phyloP scores from a whole-genome alignment of 2,113 vertebrate genomes.

The Nyctereutes procyonoides region DNA sequence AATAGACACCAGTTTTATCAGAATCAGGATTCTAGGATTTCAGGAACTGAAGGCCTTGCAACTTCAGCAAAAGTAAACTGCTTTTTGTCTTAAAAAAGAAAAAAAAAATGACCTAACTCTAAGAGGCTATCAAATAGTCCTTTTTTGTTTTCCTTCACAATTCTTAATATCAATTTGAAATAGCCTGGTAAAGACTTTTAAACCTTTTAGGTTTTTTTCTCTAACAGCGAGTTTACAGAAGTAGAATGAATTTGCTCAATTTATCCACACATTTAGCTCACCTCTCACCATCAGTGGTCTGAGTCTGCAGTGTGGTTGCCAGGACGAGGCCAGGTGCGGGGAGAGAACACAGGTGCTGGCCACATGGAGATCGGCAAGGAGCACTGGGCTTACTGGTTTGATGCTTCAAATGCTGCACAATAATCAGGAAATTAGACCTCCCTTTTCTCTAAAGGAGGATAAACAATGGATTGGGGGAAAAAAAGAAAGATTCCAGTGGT shows the following conservation, averaged over 20 bases:
- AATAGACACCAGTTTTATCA: neutral
- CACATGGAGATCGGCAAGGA: neutral
- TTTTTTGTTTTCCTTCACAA: neutral
- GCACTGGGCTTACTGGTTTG: neutral
- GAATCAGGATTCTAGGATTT: neutral
- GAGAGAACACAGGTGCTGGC: neutral
- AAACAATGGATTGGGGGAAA: neutral
- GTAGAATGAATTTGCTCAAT: neutral
- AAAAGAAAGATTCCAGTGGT: neutral
- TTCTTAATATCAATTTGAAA: neutral
- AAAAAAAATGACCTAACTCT: neutral
- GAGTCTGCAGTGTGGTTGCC: neutral
- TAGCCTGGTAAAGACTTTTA: neutral
- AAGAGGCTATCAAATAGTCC: neutral
- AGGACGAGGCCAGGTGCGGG: neutral
- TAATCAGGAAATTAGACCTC: slow-evolving; percentile 67
- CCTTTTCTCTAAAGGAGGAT: neutral
- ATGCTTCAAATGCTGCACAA: neutral
- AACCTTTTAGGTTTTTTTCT: neutral
- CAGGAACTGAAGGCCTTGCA: neutral
- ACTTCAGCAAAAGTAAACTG: neutral
- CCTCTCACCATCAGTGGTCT: neutral
- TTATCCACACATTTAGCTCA: neutral
- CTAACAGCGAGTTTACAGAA: neutral
- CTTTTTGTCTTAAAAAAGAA: neutral